Base-by-base conservation (phyloP, 2,797 vertebrate genomes). In the Molossus molossus region DNA sequence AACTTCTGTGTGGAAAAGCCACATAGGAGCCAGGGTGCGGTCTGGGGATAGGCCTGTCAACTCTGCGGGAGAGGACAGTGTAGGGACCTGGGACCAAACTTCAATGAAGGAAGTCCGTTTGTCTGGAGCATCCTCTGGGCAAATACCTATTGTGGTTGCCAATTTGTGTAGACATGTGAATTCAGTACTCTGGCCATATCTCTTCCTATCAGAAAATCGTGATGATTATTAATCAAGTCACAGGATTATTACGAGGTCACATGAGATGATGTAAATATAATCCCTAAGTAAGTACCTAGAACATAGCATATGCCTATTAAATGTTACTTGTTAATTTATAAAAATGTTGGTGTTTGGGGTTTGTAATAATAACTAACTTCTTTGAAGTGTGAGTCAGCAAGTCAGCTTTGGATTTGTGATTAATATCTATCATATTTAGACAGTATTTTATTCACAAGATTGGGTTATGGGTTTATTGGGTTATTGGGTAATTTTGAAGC, bases 281-380 rank as follows among this genome's bases (percentile, higher is more conserved):
- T 50, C 76, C 45, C 57, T 58, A 65, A 57, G 50, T 92, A 17
- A 45, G n/a, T 70, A 14, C 4, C 25, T 75, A 77, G 6, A 48
- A 90, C 62, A 75, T 48, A 89, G 55, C 27, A 55, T 25, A 58
- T 62, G 6, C 0, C 45, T 84, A 60, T 76, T 96, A 58, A 79
- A 13, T 94, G 21, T 91, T 86, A 81, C 37, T 76, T 83, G 37
- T 83, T 84, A 72, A 90, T 87, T 87, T 73, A 72, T 87, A 87
- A 93, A 88, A 92, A 80, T 33, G 23, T 77, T 33, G 21, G 14
- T 48, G 5, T 88, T 87, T 60, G 27, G 20, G 3, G 7, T 67
- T 96, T 86, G 20, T 79, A 33, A 53, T 75, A 85, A 37, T 73
- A 94, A 84, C 11, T 72, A 86, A 88, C 33, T 79, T 73, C 50